Evolutionary conservation across 2,888 invertebrate genomes (phyloP).

Genomic region (Plebejus melissa): DNA sequence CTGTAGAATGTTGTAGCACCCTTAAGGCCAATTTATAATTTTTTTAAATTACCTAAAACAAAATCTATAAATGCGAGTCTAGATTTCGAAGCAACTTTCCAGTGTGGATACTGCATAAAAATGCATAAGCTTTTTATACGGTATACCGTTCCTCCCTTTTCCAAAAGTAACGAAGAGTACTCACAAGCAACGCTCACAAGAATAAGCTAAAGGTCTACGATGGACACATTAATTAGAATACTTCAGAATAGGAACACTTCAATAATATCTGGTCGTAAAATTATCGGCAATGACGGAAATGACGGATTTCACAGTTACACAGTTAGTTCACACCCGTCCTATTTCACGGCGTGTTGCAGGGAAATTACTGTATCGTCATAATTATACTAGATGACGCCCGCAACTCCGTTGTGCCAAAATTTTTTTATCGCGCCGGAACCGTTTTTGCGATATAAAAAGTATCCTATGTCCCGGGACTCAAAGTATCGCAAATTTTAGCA

Average conservation of each 20-base stretch:
- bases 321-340: not conserved
- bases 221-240: not conserved
- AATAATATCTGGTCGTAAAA: not conserved
- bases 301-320: not conserved
- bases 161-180: not conserved
- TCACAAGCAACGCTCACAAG: not conserved
- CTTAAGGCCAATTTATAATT: no score
- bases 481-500: no score
- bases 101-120: no score
- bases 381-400: not conserved
- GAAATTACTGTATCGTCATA: not conserved
- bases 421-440: no score
- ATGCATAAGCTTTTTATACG: no score
- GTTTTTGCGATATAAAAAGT: no score
- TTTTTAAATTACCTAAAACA: no score
- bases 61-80: no score
- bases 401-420: no score
- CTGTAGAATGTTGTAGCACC: no score
- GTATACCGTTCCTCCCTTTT: not conserved
- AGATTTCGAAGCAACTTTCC: no score
- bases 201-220: not conserved
- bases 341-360: not conserved
- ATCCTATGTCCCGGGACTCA: no score
- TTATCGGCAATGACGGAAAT: not conserved
- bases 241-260: not conserved